These are phyloP conservation scores for Lordiphosa collinella DNA, from an alignment of 1,140 invertebrate genomes.

Conservation along the genomic window DNA sequence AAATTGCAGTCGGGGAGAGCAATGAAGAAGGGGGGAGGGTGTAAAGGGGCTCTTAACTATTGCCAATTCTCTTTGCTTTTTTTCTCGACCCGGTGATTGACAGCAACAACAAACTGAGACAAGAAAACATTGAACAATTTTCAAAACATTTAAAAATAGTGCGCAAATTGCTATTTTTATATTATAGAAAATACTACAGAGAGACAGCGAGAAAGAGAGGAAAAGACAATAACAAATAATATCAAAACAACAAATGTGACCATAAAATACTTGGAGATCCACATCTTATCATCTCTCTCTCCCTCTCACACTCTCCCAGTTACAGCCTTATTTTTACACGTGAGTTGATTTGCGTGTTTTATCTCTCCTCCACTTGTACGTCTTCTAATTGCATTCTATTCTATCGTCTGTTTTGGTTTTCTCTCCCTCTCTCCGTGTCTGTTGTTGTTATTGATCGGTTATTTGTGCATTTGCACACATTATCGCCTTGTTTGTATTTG, in stretches of 20 bases:
- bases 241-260: constrained; percentile 45
- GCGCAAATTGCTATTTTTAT: constrained; percentile 75
- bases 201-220: neutral
- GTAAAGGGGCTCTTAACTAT: constrained; percentile 14
- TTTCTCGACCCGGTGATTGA: constrained; percentile 20
- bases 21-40: neutral
- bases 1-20: neutral
- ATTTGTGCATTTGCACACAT: constrained; percentile 47
- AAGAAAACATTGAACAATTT: constrained; percentile 47
- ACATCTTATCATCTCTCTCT: neutral
- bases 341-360: neutral
- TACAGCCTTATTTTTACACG: constrained; percentile 1
- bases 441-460: constrained; percentile 50
- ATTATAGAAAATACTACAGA: constrained; percentile 14
- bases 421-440: neutral
- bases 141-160: constrained; percentile 77
- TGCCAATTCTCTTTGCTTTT: constrained; percentile 33
- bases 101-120: constrained; percentile 49
- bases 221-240: constrained; percentile 17
- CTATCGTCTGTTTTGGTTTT: constrained; percentile 24
- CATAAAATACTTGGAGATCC: constrained; percentile 15
- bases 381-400: constrained; percentile 47
- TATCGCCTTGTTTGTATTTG: constrained; percentile 74
- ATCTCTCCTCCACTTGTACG: constrained; percentile 5
- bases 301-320: neutral